Base-by-base conservation (phyloP, 2,888 invertebrate species). In the Tanaodytes sp. region DNA sequence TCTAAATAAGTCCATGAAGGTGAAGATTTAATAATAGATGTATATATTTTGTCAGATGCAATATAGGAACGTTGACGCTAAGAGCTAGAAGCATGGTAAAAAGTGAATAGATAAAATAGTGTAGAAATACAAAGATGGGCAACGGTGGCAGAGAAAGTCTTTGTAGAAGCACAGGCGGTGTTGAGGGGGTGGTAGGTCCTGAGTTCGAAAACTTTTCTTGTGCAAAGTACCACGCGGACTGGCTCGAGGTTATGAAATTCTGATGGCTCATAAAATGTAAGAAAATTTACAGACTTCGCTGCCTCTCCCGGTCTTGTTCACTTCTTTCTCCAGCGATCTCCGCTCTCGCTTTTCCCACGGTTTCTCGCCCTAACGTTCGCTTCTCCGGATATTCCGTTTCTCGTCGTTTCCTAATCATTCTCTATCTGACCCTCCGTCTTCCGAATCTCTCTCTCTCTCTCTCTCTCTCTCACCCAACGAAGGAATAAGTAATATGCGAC, bases 201-300 rank as follows among this genome's bases (percentile, higher is more conserved):
- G 75, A 77, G 78, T 77, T 76, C 72, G 76, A 73, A 84, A 84
- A 84, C 80, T 84, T 84, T 84, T 82, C 77, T 78, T 80, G 83
- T 80, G 84, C 81, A 84, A 84, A 84, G 84, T 84, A 84, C 84
- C 83, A 82, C 83, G 82, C 84, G 83, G 83, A 84, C 84, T 84
- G 84, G 84, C 84, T 84, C 82, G 84, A 82, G 84, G 84, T 85
- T 84, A 85, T 84, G 84, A 84, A 84, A 84, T 85, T 85, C 84
- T 84, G 84, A 85, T 85, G 84, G 84, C 83, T 85, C 84, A 84
- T 85, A 84, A 84, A 85, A 85, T 84, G 84, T 84, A 84, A 84
- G 84, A 84, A 84, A 85, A 84, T 84, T 85, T 84, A 85, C 84
- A 84, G 84, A 84, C 84, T 83, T 81, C 76, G 77, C 78, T 76